These are phyloP conservation scores for Chaetura pelagica DNA, from an alignment of 2,113 vertebrate species.

Conservation along the genomic window DNA sequence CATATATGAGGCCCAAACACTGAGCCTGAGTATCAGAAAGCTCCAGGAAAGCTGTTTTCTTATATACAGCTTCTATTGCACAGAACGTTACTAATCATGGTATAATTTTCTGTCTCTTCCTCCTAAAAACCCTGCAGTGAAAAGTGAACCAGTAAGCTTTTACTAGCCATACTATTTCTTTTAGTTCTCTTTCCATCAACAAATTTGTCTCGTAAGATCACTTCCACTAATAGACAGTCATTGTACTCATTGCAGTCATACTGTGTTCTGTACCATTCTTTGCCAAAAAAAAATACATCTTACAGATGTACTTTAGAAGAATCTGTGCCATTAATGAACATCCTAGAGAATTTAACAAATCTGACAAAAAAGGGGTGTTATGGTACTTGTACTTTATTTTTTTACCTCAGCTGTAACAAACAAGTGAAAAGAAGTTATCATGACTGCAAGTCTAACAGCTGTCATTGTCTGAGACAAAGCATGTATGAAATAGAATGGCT, in stretches of 20 bases:
- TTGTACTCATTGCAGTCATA: background rate
- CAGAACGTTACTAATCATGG: background rate
- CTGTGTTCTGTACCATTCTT: background rate
- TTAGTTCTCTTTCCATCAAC: background rate
- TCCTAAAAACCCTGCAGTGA: background rate
- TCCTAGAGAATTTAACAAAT: conserved; percentile 5
- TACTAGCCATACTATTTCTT: background rate
- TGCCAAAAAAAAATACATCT: background rate
- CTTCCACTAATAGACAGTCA: background rate
- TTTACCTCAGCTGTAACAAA: background rate
- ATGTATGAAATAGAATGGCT: background rate
- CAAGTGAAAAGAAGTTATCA: background rate
- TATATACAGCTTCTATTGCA: background rate
- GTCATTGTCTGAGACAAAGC: conserved; percentile 5
- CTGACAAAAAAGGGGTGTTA: background rate
- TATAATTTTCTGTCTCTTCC: background rate
- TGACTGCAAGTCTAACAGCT: background rate
- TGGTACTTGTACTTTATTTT: background rate
- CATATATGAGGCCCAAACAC: accelerated
- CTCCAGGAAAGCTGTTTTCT: background rate
- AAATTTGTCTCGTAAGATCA: background rate
- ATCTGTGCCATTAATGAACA: background rate
- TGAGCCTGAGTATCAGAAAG: background rate
- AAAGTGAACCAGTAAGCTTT: background rate
- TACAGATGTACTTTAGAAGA: background rate